Evolutionary conservation across 2,888 invertebrate species (phyloP).

Genomic region (Ectobius pallidus): DNA sequence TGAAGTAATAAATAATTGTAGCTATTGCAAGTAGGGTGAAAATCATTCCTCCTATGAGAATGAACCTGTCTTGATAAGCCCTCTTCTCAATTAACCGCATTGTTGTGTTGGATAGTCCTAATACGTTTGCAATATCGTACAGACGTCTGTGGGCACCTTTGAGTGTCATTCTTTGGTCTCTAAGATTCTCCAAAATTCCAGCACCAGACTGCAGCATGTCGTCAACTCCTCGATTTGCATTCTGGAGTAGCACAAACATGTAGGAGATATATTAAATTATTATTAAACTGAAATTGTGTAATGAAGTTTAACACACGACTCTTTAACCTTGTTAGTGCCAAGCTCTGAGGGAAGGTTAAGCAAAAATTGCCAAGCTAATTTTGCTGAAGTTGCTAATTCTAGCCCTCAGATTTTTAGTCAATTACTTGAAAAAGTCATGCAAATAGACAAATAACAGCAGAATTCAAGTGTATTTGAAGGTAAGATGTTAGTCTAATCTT

Average conservation of each 20-base stretch:
- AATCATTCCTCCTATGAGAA: conserved; percentile 86
- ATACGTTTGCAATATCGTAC: conserved; percentile 86
- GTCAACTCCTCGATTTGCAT: conserved; percentile 84
- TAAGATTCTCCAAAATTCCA: conserved; percentile 77
- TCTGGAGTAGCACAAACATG: too few relatives aligned
- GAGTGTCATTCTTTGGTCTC: conserved; percentile 81
- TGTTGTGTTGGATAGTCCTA: conserved; percentile 94
- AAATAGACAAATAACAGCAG: too few relatives aligned
- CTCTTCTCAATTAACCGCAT: conserved; percentile 92
- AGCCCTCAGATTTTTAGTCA: too few relatives aligned
- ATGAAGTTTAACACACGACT: too few relatives aligned
- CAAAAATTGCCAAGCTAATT: too few relatives aligned
- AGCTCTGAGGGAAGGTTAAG: too few relatives aligned
- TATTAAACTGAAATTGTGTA: too few relatives aligned
- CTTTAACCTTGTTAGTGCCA: too few relatives aligned
- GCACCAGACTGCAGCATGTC: conserved; percentile 82
- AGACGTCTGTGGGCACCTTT: conserved; percentile 87
- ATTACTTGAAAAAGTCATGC: too few relatives aligned
- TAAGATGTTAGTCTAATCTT: too few relatives aligned
- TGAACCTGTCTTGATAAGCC: conserved; percentile 85
- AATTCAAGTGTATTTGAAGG: too few relatives aligned
- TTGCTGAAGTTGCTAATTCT: too few relatives aligned
- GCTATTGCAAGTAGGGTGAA: conserved; percentile 80
- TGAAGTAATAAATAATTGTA: conserved; percentile 66
- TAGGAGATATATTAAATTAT: not conserved